A percentile compares a stretch with the other conserved stretches of the same genome.
These are phyloP conservation scores for Dryomyza anilis DNA, from an alignment of 2,888 invertebrate species.

Conservation along the genomic window DNA sequence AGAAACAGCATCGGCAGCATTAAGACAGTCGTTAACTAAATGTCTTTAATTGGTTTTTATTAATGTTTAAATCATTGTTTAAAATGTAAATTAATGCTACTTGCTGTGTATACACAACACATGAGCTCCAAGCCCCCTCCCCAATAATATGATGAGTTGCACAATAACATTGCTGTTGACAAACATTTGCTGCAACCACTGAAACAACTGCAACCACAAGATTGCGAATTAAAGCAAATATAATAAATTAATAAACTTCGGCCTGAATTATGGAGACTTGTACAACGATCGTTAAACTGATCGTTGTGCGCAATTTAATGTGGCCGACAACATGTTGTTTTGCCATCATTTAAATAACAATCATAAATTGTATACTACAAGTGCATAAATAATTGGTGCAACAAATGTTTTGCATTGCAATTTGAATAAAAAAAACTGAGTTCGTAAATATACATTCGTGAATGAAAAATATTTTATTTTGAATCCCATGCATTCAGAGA, in stretches of 20 bases:
- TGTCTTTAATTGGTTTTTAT: constrained; percentile 26
- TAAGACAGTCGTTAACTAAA: constrained; percentile 12
- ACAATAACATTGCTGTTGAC: constrained; percentile 1
- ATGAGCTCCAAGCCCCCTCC: constrained; percentile 1
- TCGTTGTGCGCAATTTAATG: constrained; percentile 16
- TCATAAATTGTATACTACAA: too few species aligned
- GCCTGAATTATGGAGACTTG: constrained; percentile 13
- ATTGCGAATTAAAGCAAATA: neutral
- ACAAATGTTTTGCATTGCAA: too few species aligned
- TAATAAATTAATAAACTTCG: constrained; percentile 13
- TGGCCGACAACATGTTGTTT: neutral
- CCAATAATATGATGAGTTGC: too few species aligned
- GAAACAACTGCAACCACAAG: neutral
- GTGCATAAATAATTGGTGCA: too few species aligned
- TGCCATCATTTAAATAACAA: neutral
- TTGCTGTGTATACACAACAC: constrained; percentile 8
- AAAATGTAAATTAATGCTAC: constrained; percentile 20
- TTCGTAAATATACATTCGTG: too few species aligned
- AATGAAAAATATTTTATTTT: too few species aligned
- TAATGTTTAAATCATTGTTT: constrained; percentile 23
- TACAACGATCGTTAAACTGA: constrained; percentile 14
- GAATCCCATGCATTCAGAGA: too few species aligned
- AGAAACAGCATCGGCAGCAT: neutral
- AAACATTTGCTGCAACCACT: neutral
- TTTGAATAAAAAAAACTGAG: too few species aligned